Base-by-base conservation (phyloP, 1,140 invertebrate genomes). In the Scaptomyza montana region DNA sequence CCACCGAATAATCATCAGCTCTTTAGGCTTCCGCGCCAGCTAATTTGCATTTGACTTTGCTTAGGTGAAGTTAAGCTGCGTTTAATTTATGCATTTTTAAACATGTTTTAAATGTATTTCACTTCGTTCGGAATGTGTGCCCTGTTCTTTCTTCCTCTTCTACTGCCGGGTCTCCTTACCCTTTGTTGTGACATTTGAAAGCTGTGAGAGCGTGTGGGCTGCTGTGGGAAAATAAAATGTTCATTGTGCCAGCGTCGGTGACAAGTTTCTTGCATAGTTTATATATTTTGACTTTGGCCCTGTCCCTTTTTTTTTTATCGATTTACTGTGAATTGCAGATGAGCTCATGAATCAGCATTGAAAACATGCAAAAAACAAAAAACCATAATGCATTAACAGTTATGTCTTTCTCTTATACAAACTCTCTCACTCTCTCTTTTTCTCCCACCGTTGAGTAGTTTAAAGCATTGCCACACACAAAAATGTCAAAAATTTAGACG, bases 71-170 rank as follows among this genome's bases (percentile, higher is more conserved):
- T 28, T 71, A 36, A 71, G 72, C 72, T 63, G 63, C 57, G 47
- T 73, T 82, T 80, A 80, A 85, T 85, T 85, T 85, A 85, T 86
- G 81, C 80, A 80, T 80, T 74, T 86, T 86, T 67, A 85, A 84
- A 84, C 80, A 85, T 85, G 80, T 85, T 84, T 84, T 66, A 74
- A 80, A 68, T 62, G 56, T 70, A 63, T 67, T 43, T 47, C 25
- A 46, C 21, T 43, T 43, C 54, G 36, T 56, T 25, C 54, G 54
- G 54, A 25, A 59, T 59, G 25, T 59, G 25, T 46, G 25, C 50
- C 21, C 39, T 56, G 21, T 2, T 49, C 3, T 13, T 39, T 45
- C 56, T 68, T 61, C 60, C 46, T 3, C 21, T 25, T 9, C 25
- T 36, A 3, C 13, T 2, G 9, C 57, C 2, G n/a, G 8, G 7